These are phyloP conservation scores for Meda fulgida DNA, from an alignment of 2,797 vertebrate genomes.

Conservation along the genomic window DNA sequence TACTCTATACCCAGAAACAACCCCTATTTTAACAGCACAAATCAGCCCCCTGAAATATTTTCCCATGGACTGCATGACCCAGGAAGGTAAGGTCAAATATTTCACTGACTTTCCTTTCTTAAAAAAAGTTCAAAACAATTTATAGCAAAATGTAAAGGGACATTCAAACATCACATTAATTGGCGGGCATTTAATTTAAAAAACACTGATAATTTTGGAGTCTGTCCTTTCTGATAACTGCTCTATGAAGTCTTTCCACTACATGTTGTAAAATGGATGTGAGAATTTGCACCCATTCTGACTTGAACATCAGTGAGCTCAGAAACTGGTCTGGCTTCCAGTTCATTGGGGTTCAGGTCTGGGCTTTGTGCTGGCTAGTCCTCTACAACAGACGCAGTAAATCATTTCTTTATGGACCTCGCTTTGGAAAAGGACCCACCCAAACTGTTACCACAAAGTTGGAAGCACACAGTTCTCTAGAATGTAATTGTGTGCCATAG, in stretches of 20 bases:
- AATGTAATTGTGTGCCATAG: not conserved
- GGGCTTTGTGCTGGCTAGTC: slow-evolving; percentile 2
- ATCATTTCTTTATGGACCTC: slow-evolving; percentile 5
- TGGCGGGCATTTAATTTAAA: not conserved
- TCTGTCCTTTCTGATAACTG: not conserved
- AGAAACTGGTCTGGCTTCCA: not conserved
- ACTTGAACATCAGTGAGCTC: not conserved
- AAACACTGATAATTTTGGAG: not conserved
- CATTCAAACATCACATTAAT: not conserved
- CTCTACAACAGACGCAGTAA: not conserved
- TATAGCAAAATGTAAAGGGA: not conserved
- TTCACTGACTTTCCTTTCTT: not conserved
- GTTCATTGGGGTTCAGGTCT: not conserved
- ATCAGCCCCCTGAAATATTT: slow-evolving; percentile 98
- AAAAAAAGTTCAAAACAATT: no score
- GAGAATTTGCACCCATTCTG: not conserved
- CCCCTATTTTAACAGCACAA: slow-evolving; percentile 98
- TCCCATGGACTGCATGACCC: slow-evolving; percentile 96
- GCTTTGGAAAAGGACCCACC: not conserved
- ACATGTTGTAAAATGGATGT: slow-evolving; percentile 1
- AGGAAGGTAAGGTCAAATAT: slow-evolving; percentile 87
- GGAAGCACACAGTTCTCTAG: slow-evolving; percentile 6
- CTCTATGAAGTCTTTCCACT: not conserved
- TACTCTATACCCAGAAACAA: slow-evolving; percentile 93
- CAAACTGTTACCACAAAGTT: slow-evolving; percentile 17